Evolutionary conservation across 1,140 invertebrate species (phyloP).

Genomic region (Megathymus violae): DNA sequence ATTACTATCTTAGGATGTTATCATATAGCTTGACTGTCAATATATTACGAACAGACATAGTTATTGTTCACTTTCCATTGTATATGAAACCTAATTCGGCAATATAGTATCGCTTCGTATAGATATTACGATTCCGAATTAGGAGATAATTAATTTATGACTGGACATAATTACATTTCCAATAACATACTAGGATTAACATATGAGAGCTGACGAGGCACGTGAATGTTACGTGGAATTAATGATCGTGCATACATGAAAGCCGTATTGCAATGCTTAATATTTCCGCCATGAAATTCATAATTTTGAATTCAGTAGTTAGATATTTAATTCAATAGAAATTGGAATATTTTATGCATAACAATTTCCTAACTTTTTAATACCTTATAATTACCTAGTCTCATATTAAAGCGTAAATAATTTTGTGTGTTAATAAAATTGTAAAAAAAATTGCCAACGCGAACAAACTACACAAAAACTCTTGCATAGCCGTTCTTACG

Average conservation of each 20-base stretch:
- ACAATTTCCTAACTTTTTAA: no score
- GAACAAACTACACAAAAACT: no score
- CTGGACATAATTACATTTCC: conserved; percentile 64
- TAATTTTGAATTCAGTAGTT: background rate
- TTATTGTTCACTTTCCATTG: background rate
- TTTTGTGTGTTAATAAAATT: no score
- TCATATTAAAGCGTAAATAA: no score
- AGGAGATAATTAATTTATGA: conserved; percentile 78
- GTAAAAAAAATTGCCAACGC: no score
- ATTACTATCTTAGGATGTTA: no score
- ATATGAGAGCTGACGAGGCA: conserved; percentile 23
- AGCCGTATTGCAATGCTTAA: background rate
- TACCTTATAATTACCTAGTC: no score
- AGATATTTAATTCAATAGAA: background rate
- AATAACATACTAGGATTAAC: conserved; percentile 64
- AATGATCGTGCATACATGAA: background rate
- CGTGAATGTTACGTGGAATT: background rate
- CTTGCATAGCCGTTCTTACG: no score
- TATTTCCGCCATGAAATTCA: background rate
- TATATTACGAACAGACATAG: no score
- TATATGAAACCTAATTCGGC: conserved; percentile 15
- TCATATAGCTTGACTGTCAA: no score
- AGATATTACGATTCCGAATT: conserved; percentile 66
- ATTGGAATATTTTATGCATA: no score
- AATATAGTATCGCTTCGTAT: conserved; percentile 51